A percentile compares a stretch with the other conserved stretches of the same genome.
Conservation (phyloP, 1,140 invertebrate species). For the Drosophila equinoxialis region DNA sequence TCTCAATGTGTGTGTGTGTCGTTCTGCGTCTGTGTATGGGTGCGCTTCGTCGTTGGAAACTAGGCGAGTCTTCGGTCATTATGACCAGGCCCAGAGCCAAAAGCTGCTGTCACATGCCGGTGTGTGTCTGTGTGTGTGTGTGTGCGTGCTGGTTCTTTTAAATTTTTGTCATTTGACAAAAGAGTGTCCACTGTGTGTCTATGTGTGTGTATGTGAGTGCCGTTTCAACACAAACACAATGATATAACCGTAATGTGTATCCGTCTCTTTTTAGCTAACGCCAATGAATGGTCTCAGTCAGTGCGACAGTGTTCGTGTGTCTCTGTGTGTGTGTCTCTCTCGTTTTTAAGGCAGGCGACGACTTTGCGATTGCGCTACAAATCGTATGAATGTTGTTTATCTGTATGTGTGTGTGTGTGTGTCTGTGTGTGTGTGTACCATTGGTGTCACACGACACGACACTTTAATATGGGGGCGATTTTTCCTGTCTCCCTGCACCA, state of each 20-base stretch:
- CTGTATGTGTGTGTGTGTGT: slow-evolving; percentile 29
- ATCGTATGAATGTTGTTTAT: slow-evolving; percentile 21
- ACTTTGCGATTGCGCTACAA: slow-evolving; percentile 68
- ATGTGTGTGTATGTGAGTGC: slow-evolving; percentile 4
- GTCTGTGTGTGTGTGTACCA: slow-evolving; percentile 41
- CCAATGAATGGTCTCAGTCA: slow-evolving; percentile 43
- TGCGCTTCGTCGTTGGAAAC: slow-evolving; percentile 43
- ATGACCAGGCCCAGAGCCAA: slow-evolving; percentile 30
- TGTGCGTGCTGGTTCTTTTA: slow-evolving; percentile 49
- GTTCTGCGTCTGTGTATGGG: background rate
- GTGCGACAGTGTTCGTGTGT: slow-evolving; percentile 34
- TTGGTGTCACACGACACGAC: slow-evolving; percentile 70
- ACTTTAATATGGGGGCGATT: slow-evolving; percentile 79
- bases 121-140: slow-evolving; percentile 39
- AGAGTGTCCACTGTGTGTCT: slow-evolving; percentile 23
- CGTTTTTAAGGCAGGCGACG: slow-evolving; percentile 11
- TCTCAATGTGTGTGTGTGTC: background rate
- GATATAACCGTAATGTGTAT: slow-evolving; percentile 42
- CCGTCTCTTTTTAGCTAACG: slow-evolving; percentile 63
- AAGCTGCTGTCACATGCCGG: slow-evolving; percentile 49
- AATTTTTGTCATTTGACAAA: slow-evolving; percentile 76
- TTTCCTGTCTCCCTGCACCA: slow-evolving; percentile 77
- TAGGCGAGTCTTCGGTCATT: slow-evolving; percentile 28
- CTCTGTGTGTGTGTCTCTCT: slow-evolving; percentile 30
- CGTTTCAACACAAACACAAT: slow-evolving; percentile 12